phyloP scores from a whole-genome alignment of 2,113 vertebrate species.

The Nothoprocta perdicaria region DNA sequence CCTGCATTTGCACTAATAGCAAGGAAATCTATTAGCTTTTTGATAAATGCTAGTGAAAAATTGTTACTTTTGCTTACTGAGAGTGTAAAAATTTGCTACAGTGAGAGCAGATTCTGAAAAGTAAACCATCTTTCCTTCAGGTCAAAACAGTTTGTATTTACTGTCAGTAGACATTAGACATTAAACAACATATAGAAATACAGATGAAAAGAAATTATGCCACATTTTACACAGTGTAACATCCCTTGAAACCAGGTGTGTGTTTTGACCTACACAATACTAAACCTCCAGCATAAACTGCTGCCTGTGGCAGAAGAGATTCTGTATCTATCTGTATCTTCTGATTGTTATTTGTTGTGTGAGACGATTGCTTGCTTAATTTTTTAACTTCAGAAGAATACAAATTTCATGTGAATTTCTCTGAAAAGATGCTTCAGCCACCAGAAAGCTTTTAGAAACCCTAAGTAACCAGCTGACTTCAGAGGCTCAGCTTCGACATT shows the following conservation, averaged over 20 bases:
- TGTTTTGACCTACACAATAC: not conserved
- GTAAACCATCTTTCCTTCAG: not conserved
- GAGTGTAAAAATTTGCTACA: slow-evolving; percentile 25
- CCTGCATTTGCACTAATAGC: not conserved
- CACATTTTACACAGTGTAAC: not conserved
- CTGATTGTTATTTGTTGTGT: not conserved
- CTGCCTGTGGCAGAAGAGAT: not conserved
- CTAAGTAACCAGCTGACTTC: not conserved
- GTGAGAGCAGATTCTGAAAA: not conserved
- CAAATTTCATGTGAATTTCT: not conserved
- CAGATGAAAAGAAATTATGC: not conserved
- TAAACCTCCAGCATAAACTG: not conserved
- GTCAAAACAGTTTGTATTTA: slow-evolving; percentile 21
- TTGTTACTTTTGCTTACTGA: not conserved
- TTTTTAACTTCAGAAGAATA: not conserved
- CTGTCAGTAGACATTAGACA: not conserved
- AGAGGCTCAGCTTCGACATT: not conserved
- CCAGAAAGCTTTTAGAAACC: not conserved
- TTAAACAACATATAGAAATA: not conserved
- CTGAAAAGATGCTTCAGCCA: not conserved
- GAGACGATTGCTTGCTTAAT: not conserved
- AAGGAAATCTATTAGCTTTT: slow-evolving; percentile 7
- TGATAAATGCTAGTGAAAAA: slow-evolving; percentile 1
- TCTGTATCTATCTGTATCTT: not conserved
- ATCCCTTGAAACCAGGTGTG: not conserved